Evolutionary conservation across 2,113 vertebrate genomes (phyloP), one percentile per base, ranked within the genome.

Genomic region (Typhlomys cinereus): DNA sequence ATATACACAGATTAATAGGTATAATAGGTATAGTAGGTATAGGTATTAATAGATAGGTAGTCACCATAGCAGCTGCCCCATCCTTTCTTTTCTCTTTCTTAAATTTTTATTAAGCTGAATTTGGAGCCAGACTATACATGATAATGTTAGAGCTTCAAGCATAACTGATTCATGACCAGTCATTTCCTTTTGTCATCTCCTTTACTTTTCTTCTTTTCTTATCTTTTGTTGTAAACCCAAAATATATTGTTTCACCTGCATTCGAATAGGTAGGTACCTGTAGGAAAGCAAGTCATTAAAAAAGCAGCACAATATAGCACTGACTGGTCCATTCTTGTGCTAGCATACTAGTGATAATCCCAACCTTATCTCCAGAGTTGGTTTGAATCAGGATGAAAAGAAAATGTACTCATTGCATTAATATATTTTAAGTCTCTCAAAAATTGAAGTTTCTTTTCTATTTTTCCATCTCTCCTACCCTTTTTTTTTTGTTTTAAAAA

Each of bases 371-470:
- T 80, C 41, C 34, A 80, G 21, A 73, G 1, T 88, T 88, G 85
- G 15, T 94, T 89, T 94, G 57, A 91, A 79, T 89, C 31, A 79
- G 70, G 21, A 52, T 94, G 21, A 25, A 75, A 31, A 69, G 85
- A 71, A 86, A 90, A 69, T 39, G 36, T 89, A 57, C 21, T 44
- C 36, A 57, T 80, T 89, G 50, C 10, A 3, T 90, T 89, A 25
- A 31, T 62, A 85, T 31, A 41, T 88, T 93, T 93, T 79, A 85
- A 20, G 52, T 76, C 21, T 85, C 81, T 91, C 86, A 62, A 80
- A 57, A 90, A 66, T 73, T 71, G 70, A 75, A 91, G 7, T n/a
- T 86, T 90, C 17, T 92, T 95, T 92, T 78, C 34, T 14, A n/a
- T 88, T 67, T 48, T n/a, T n/a, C n/a, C n/a, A n/a, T n/a, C n/a